Percentiles rank a stretch among this genome's conserved stretches.
Evolutionary conservation across 2,797 vertebrate genomes (phyloP).

Genomic region (Myripristis murdjan): DNA sequence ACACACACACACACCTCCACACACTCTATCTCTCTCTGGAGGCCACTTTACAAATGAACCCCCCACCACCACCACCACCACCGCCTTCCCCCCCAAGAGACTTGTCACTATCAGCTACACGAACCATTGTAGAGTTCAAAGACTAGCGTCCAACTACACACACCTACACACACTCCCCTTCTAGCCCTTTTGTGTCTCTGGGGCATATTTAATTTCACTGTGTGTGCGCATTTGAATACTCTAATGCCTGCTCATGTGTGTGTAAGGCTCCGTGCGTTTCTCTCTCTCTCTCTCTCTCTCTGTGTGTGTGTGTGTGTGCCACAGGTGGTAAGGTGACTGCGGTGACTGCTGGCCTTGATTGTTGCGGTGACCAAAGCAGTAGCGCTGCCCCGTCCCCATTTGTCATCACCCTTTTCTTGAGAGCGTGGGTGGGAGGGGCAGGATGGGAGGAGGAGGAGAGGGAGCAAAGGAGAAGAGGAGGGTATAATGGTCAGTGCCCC

Average conservation of each 20-base stretch:
- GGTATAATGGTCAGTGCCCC: constrained; percentile 61
- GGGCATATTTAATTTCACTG: constrained; percentile 81
- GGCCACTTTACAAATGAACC: constrained; percentile 74
- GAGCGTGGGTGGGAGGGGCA: constrained; percentile 74
- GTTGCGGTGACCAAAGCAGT: constrained; percentile 74
- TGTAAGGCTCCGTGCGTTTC: constrained; percentile 21
- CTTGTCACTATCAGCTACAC: constrained; percentile 78
- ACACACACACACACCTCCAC: not conserved
- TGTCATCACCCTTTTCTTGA: constrained; percentile 76
- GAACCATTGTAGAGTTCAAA: constrained; percentile 78
- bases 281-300: too few species aligned
- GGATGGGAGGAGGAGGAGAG: constrained; percentile 57
- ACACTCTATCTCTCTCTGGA: constrained; percentile 43
- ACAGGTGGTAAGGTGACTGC: constrained; percentile 74
- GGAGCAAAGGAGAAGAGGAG: constrained; percentile 44
- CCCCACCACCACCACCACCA: too few species aligned
- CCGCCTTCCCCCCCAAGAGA: constrained; percentile 72
- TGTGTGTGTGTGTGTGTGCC: constrained; percentile 33
- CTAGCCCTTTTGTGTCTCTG: constrained; percentile 70
- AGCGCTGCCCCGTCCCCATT: constrained; percentile 65
- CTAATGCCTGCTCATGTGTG: not conserved
- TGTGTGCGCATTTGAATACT: constrained; percentile 39
- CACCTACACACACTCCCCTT: constrained; percentile 70
- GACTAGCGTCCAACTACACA: constrained; percentile 64
- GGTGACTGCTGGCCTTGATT: constrained; percentile 71